Evolutionary conservation across 1,140 invertebrate genomes (phyloP).

Genomic region (Pseudomyrmex dendroicus): DNA sequence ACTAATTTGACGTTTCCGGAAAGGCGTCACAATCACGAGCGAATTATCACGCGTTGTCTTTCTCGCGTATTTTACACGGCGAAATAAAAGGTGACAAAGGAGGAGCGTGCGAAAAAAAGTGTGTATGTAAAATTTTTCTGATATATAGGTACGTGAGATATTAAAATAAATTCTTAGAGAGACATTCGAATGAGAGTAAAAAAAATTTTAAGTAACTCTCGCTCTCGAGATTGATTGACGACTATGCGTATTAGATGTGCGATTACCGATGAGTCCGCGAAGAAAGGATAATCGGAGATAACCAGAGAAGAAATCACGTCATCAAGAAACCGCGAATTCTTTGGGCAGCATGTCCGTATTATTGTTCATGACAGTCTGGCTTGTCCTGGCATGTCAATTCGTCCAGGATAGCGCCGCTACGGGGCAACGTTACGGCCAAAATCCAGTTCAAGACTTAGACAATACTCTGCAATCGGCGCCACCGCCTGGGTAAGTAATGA

Average conservation of each 20-base stretch:
- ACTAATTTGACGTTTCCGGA: conserved; percentile 76
- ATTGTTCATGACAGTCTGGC: conserved; percentile 43
- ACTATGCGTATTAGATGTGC: conserved; percentile 63
- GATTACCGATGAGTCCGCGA: conserved; percentile 11
- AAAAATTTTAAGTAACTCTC: not conserved
- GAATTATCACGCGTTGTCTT: conserved; percentile 57
- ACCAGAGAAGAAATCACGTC: not conserved
- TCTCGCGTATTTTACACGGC: conserved; percentile 50
- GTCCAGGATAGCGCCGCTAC: conserved; percentile 60
- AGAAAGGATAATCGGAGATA: conserved; percentile 35
- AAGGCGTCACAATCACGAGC: conserved; percentile 67
- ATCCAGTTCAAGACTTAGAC: conserved; percentile 69
- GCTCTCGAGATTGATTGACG: conserved; percentile 32
- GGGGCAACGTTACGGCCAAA: conserved; percentile 67
- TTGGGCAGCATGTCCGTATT: conserved; percentile 10
- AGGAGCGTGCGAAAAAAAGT: not conserved
- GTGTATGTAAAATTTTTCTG: not conserved
- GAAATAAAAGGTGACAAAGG: conserved; percentile 32
- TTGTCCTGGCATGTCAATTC: conserved; percentile 58
- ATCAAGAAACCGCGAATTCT: not conserved
- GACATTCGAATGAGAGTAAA: not conserved
- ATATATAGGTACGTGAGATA: not conserved
- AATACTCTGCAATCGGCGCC: conserved; percentile 72
- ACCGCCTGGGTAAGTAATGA: conserved; percentile 72
- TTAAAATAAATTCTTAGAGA: not conserved